These are phyloP conservation scores for Epinotia demarniana DNA, from an alignment of 2,888 invertebrate genomes.

Conservation along the genomic window DNA sequence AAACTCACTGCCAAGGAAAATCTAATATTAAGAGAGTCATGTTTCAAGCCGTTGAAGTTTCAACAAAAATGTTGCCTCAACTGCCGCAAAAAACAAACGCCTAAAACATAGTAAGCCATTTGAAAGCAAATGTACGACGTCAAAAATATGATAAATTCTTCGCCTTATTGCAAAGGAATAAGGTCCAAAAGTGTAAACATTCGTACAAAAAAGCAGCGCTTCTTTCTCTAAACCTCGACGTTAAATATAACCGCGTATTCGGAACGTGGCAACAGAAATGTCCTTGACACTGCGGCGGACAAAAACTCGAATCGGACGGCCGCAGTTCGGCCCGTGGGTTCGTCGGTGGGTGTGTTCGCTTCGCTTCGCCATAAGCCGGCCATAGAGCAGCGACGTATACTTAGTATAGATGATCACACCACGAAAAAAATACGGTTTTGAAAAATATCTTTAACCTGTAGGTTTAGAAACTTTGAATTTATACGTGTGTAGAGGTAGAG, in stretches of 20 bases:
- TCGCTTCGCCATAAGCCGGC: slow-evolving; percentile 55
- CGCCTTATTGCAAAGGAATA: no score
- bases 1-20: not conserved
- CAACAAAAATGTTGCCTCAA: not conserved
- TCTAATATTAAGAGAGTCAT: slow-evolving; percentile 1
- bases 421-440: no score
- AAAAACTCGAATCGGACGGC: slow-evolving; percentile 71
- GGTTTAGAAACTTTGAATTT: not conserved
- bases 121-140: slow-evolving; percentile 13
- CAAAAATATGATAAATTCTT: no score
- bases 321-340: slow-evolving; percentile 72
- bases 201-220: slow-evolving; percentile 14
- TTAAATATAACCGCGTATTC: slow-evolving; percentile 48
- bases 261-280: slow-evolving; percentile 71
- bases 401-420: not conserved
- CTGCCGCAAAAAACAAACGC: slow-evolving; percentile 21
- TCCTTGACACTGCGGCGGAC: slow-evolving; percentile 82
- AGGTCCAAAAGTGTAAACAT: no score
- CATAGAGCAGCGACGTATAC: slow-evolving; percentile 44
- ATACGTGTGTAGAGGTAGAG: not conserved
- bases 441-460: not conserved
- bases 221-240: slow-evolving; percentile 37
- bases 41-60: not conserved
- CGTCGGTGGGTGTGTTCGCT: slow-evolving; percentile 75
- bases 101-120: slow-evolving; percentile 20